These are phyloP conservation scores for Grapholita molesta DNA, from an alignment of 1,140 invertebrate species.

Conservation along the genomic window DNA sequence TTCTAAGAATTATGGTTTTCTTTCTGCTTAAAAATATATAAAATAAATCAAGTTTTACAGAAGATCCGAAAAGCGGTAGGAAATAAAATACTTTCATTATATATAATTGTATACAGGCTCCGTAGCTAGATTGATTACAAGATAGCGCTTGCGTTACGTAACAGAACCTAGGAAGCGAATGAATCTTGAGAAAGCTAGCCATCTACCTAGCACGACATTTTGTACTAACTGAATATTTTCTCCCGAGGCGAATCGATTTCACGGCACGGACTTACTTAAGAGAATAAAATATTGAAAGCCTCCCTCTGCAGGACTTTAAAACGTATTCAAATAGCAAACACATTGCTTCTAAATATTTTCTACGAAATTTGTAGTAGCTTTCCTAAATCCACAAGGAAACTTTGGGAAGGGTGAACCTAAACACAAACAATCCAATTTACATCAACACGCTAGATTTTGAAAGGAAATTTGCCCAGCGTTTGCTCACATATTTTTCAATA, in stretches of 20 bases:
- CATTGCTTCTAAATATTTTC: not conserved
- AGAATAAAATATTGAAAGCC: not conserved
- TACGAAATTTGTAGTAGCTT: not conserved
- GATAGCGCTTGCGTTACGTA: not conserved
- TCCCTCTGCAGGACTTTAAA: not conserved
- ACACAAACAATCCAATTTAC: not conserved
- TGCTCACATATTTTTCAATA: not conserved
- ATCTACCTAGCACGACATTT: not conserved
- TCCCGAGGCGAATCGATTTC: not conserved
- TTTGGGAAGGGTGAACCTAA: not conserved
- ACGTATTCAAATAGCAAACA: not conserved
- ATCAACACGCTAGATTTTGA: not conserved
- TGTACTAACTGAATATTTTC: not conserved
- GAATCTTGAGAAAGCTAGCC: not conserved
- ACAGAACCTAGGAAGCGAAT: not conserved
- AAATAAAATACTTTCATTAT: too few species aligned
- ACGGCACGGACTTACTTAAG: not conserved
- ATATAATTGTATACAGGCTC: too few species aligned
- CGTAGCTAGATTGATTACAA: not conserved
- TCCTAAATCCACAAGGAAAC: not conserved
- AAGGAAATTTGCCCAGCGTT: not conserved
- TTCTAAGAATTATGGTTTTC: too few species aligned
- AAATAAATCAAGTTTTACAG: too few species aligned
- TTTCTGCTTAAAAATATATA: too few species aligned
- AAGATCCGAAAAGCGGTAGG: too few species aligned